phyloP scores from a whole-genome alignment of 2,888 invertebrate genomes.

The Yponomeuta cagnagella region DNA sequence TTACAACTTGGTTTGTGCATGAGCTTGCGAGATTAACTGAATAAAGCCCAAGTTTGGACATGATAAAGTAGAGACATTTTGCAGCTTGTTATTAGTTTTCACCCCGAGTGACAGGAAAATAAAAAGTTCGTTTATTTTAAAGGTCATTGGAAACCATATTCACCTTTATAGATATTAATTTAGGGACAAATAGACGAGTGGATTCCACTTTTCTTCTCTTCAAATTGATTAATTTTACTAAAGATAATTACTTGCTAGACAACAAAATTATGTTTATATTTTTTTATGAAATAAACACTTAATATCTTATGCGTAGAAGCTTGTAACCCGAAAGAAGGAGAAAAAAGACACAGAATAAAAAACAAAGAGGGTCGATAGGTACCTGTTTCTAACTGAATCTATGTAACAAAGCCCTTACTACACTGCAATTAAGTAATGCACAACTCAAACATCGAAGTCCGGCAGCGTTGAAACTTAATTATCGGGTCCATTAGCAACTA shows the following conservation, averaged over 20 bases:
- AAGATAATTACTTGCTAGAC: no score
- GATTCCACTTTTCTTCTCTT: no score
- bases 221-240: no score
- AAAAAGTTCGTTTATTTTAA: not conserved
- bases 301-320: not conserved
- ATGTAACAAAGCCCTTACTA: not conserved
- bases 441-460: not conserved
- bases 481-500: constrained; percentile 5
- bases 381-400: not conserved
- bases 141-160: no score
- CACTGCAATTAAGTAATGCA: not conserved
- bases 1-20: constrained; percentile 61
- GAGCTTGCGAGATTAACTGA: constrained; percentile 27
- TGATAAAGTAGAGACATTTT: no score
- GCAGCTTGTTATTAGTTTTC: not conserved
- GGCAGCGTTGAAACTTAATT: not conserved
- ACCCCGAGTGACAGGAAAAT: not conserved
- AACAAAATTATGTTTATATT: no score
- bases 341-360: no score
- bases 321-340: not conserved
- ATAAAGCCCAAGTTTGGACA: not conserved
- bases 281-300: no score
- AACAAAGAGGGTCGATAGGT: not conserved
- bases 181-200: no score
- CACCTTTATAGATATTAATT: no score